Base-by-base conservation (phyloP, 2,888 invertebrate genomes). In the Melangyna quadrimaculata region DNA sequence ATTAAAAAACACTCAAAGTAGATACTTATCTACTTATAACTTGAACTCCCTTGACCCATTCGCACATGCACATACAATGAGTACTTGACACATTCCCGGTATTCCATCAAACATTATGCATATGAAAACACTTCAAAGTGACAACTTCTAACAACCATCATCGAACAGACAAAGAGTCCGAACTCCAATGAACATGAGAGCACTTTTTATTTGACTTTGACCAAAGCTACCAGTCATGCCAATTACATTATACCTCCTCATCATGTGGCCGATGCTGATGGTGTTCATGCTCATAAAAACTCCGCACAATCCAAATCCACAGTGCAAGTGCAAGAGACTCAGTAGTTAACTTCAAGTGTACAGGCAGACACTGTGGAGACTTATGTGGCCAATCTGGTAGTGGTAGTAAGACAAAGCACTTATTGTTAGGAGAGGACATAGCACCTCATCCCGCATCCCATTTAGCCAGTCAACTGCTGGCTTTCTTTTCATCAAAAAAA, bases 161-260 rank as follows among this genome's bases (percentile, higher is more conserved):
- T 70, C 74, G 51, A 65, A 67, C 74, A 79, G 75, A 80, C 75
- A 61, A 43, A 43, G 61, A 27, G n/a, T 61, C 43, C 29, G 9
- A 63, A 43, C 61, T 80, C 72, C 80, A 86, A 80, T 80, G 72
- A 77, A 63, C 81, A 51, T 73, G 70, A 86, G 81, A 78, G 77
- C 72, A 77, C 72, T 67, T 51, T n/a, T 22, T 67, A 48, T 67
- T 51, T 67, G 67, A 86, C 80, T 86, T 86, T 59, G 71, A 84
- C 72, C 79, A 75, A 45, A 63, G 65, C 67, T 55, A 65, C 55
- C 43, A 65, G 71, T 70, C 43, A 77, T 75, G 83, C 86, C 86
- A 80, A 80, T 73, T 86, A 81, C 63, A 69, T n/a, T n/a, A n/a
- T 73, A 45, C 65, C 43, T 55, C 53, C 65, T 43, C 43, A 65